Conservation (phyloP, 2,888 invertebrate genomes). For the Cataglyphis rosenhaueri region DNA sequence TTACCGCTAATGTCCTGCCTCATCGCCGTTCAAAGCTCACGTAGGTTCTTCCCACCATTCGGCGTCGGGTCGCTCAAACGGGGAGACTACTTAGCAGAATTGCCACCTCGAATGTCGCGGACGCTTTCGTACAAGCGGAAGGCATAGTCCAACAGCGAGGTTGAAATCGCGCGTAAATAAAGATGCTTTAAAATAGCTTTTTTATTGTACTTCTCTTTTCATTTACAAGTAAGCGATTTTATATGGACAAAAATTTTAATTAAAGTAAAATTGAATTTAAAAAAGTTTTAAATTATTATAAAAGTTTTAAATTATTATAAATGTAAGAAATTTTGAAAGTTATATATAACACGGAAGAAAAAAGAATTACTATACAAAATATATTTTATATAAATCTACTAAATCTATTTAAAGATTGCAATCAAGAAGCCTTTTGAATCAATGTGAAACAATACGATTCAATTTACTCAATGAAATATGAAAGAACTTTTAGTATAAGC, state of each 20-base stretch:
- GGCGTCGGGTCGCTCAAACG: slow-evolving; percentile 56
- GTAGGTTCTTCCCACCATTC: slow-evolving; percentile 61
- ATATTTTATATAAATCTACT: not conserved
- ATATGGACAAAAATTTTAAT: not conserved
- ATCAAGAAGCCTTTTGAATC: not conserved
- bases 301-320: not conserved
- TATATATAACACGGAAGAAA: not conserved
- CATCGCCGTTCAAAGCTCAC: slow-evolving; percentile 66
- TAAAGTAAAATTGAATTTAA: slow-evolving; percentile 15
- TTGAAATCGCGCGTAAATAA: slow-evolving; percentile 42
- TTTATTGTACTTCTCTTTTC: not conserved
- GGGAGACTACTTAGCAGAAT: slow-evolving; percentile 70
- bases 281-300: not conserved
- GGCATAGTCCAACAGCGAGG: slow-evolving; percentile 46
- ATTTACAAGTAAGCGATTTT: slow-evolving; percentile 24
- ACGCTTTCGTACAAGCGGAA: slow-evolving; percentile 60
- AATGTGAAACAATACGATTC: not conserved
- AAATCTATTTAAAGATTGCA: not conserved
- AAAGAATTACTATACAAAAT: not conserved
- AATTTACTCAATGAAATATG: not conserved
- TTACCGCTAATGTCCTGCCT: slow-evolving; percentile 72
- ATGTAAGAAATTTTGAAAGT: not conserved
- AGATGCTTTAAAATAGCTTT: slow-evolving; percentile 25
- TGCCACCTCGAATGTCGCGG: slow-evolving; percentile 69
- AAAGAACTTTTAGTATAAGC: not conserved